phyloP scores from a whole-genome alignment of 2,888 invertebrate species.

The Habroteleia sp. region DNA sequence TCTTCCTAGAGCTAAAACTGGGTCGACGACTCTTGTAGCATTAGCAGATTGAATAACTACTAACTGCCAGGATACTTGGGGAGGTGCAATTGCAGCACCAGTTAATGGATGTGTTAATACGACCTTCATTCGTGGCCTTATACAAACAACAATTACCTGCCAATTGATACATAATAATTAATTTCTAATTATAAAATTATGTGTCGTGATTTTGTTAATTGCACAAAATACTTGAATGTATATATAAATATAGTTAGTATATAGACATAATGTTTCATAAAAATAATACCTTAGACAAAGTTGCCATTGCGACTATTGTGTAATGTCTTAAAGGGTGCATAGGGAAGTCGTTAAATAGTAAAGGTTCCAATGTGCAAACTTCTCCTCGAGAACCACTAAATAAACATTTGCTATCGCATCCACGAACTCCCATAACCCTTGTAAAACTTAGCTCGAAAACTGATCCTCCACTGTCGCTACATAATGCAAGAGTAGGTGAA shows the following conservation, averaged over 20 bases:
- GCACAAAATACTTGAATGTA: too few relatives aligned
- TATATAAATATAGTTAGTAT: too few relatives aligned
- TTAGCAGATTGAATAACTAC: conserved; percentile 90
- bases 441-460: conserved; percentile 97
- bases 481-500: conserved; percentile 87
- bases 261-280: too few relatives aligned
- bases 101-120: conserved; percentile 89
- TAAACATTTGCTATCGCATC: conserved; percentile 94
- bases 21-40: conserved; percentile 87
- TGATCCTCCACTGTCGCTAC: conserved; percentile 96
- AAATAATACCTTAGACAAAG: conserved; percentile 90
- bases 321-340: conserved; percentile 87
- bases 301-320: conserved; percentile 94
- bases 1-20: conserved; percentile 94
- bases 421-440: conserved; percentile 92
- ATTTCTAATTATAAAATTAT: too few relatives aligned
- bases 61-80: conserved; percentile 96
- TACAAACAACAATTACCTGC: conserved; percentile 89
- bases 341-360: conserved; percentile 83
- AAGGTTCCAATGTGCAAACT: conserved; percentile 89
- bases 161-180: too few relatives aligned
- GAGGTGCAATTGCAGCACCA: conserved; percentile 88
- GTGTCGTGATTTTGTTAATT: too few relatives aligned
- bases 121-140: conserved; percentile 89
- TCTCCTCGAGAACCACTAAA: conserved; percentile 99